Percentiles rank a stretch among this genome's conserved stretches.
These are phyloP conservation scores for Gambusia yucatana DNA, from an alignment of 2,797 vertebrate genomes.

Conservation along the genomic window DNA sequence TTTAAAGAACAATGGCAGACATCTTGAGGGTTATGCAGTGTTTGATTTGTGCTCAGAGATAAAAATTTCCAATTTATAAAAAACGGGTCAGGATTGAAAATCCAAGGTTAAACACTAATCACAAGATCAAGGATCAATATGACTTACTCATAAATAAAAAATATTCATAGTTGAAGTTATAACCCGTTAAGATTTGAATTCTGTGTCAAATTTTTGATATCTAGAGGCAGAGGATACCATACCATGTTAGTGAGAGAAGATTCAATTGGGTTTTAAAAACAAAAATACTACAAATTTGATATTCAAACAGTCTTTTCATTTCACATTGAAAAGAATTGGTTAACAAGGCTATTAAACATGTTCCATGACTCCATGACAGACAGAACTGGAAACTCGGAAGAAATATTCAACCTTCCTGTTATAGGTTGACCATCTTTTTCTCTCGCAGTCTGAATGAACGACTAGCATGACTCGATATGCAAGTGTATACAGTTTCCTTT, in stretches of 20 bases:
- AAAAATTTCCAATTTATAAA: background rate
- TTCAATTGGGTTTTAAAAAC: background rate
- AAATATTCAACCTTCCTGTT: background rate
- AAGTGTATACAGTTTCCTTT: background rate
- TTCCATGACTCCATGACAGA: background rate
- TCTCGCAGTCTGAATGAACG: background rate
- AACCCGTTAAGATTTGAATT: background rate
- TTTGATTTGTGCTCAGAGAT: background rate
- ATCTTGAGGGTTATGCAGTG: background rate
- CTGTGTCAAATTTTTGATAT: background rate
- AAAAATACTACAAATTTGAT: background rate
- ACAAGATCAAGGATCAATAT: background rate
- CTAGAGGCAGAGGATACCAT: background rate
- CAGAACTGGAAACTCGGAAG: background rate
- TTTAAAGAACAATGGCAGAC: background rate
- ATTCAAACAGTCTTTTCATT: background rate
- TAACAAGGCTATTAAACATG: background rate
- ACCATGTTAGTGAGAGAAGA: background rate
- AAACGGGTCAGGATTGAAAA: background rate
- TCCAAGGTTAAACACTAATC: background rate
- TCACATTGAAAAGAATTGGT: background rate
- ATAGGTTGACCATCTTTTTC: background rate
- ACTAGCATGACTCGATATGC: background rate
- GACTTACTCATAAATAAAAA: background rate
- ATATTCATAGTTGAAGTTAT: background rate